A percentile compares a stretch with the other conserved stretches of the same genome.
Conservation (phyloP, 92 coral and sea anemone species). For the Parazoanthus atlanticus region DNA sequence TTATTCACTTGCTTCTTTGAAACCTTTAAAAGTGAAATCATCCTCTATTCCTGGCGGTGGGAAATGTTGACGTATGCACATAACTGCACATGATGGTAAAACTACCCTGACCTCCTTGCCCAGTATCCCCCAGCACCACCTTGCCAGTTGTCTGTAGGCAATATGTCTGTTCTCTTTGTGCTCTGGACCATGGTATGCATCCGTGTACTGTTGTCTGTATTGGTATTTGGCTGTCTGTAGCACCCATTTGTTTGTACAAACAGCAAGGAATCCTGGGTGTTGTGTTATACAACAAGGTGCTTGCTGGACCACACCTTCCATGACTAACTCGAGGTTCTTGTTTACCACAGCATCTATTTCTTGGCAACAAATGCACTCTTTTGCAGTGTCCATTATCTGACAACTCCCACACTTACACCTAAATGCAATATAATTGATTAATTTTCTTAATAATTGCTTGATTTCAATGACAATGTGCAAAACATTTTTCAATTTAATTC, state of each 20-base stretch:
- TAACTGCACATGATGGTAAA: constrained; percentile 30
- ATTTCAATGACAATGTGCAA: no score
- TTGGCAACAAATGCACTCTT: constrained; percentile 39
- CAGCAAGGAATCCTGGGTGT: constrained; percentile 46
- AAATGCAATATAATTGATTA: background rate
- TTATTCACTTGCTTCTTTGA: background rate
- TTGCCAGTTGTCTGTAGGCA: background rate
- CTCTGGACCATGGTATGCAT: background rate
- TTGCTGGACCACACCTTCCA: constrained; percentile 25
- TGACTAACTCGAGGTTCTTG: constrained; percentile 38
- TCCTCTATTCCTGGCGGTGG: constrained; percentile 9
- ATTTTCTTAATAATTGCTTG: no score
- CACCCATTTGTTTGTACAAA: constrained; percentile 43
- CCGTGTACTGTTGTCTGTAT: constrained; percentile 28
- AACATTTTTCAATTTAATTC: no score
- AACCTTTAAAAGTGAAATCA: background rate
- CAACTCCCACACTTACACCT: constrained; percentile 44
- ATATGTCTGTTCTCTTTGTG: constrained; percentile 11
- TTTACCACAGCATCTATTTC: constrained; percentile 38
- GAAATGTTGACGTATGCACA: constrained; percentile 18
- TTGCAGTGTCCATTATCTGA: constrained; percentile 44
- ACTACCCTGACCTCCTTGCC: constrained; percentile 5
- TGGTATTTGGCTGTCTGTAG: constrained; percentile 42
- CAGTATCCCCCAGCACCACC: constrained; percentile 12
- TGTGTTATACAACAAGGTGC: constrained; percentile 38